A percentile compares a stretch with the other conserved stretches of the same genome.
phyloP scores from a whole-genome alignment of 35 echinoderm and acorn worm species.

The Ophiothrix spiculata region DNA sequence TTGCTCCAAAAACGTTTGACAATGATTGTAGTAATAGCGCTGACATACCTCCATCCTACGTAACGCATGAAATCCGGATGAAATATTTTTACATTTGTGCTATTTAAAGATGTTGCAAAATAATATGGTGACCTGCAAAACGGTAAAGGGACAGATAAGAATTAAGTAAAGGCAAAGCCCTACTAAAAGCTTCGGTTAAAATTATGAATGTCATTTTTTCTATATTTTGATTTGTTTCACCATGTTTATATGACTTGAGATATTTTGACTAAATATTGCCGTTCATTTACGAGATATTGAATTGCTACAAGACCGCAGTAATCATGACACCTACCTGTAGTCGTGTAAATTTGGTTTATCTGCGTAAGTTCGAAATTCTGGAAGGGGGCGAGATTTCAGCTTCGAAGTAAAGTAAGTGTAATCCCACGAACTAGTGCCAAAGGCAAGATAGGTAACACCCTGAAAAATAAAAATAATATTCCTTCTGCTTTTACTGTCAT shows the following conservation, averaged over 20 bases:
- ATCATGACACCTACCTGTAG: slow-evolving; percentile 27
- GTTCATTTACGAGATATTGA: background rate
- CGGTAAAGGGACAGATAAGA: background rate
- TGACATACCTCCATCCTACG: slow-evolving; percentile 72
- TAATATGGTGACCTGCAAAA: slow-evolving; percentile 26
- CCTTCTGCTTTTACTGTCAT: too few species aligned
- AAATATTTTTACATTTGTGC: slow-evolving; percentile 75
- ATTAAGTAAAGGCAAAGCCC: background rate
- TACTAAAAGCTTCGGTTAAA: background rate
- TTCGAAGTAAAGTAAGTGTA: slow-evolving; percentile 49
- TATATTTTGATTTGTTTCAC: background rate
- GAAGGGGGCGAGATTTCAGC: background rate
- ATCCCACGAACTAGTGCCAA: slow-evolving; percentile 67
- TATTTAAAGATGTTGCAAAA: slow-evolving; percentile 52
- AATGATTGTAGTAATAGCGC: too few species aligned
- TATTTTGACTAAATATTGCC: background rate
- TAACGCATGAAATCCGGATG: slow-evolving; percentile 95
- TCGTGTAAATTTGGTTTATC: slow-evolving; percentile 21
- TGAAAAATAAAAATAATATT: too few species aligned
- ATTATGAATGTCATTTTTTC: background rate
- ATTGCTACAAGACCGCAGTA: too few species aligned
- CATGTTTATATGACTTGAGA: background rate
- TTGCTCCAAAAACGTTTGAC: too few species aligned
- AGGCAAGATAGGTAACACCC: slow-evolving; percentile 72
- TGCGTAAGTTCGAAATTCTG: background rate